Percentiles rank a stretch among this genome's conserved stretches.
These are phyloP conservation scores for Keiferia lycopersicella DNA, from an alignment of 2,888 invertebrate genomes.

Conservation along the genomic window DNA sequence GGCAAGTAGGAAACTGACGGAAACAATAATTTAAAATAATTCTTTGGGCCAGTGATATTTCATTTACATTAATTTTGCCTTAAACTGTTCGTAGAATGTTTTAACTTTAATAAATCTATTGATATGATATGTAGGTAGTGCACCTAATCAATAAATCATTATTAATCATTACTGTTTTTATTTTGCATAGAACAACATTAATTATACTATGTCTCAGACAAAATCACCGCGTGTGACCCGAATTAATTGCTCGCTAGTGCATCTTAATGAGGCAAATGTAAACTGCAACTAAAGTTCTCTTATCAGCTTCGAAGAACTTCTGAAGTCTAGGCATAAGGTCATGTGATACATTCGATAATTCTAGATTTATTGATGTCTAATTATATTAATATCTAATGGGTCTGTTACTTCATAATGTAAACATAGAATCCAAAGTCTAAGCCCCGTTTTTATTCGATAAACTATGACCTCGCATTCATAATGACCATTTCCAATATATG, in stretches of 20 bases:
- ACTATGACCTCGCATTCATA: constrained; percentile 19
- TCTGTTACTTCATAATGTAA: constrained; percentile 11
- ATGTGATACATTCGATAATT: too few relatives aligned
- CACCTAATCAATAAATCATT: too few relatives aligned
- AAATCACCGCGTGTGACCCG: background rate
- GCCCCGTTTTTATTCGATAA: constrained; percentile 20
- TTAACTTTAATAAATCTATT: too few relatives aligned
- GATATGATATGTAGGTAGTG: too few relatives aligned
- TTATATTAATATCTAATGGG: background rate
- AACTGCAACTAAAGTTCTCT: background rate
- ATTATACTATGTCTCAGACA: background rate
- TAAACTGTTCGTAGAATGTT: too few relatives aligned
- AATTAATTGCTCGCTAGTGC: constrained; percentile 2
- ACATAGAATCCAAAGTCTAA: constrained; percentile 24
- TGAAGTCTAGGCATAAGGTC: background rate
- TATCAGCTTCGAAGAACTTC: background rate
- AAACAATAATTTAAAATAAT: too few relatives aligned
- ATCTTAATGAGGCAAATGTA: constrained; percentile 3
- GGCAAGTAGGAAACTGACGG: too few relatives aligned
- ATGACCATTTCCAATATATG: constrained; percentile 2
- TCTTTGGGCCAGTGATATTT: too few relatives aligned
- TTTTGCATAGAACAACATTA: background rate
- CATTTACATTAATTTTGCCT: too few relatives aligned
- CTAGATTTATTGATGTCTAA: background rate
- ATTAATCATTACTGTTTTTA: too few relatives aligned